phyloP scores from a whole-genome alignment of 2,888 invertebrate genomes.

The Cheiracanthium punctorium region DNA sequence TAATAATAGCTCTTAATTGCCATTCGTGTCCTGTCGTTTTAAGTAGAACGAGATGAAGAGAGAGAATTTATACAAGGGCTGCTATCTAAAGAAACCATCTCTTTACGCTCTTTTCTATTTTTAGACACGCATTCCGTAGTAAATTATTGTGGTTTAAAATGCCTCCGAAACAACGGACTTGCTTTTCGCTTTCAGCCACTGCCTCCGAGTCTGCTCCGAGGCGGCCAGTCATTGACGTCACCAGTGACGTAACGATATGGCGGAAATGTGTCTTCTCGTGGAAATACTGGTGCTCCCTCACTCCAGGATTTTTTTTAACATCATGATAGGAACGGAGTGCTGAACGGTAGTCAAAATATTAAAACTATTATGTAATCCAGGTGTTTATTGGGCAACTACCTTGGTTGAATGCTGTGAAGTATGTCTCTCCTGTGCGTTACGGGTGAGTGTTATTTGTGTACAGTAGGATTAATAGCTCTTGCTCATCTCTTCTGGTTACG shows the following conservation, averaged over 20 bases:
- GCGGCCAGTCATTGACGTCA: constrained; percentile 68
- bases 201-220: constrained; percentile 68
- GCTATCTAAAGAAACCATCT: too few relatives aligned
- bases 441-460: constrained; percentile 72
- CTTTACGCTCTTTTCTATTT: too few relatives aligned
- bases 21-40: too few relatives aligned
- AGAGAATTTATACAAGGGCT: too few relatives aligned
- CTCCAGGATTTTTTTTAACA: constrained; percentile 54
- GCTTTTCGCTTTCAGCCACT: constrained; percentile 8
- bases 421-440: constrained; percentile 72
- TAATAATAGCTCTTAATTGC: too few relatives aligned
- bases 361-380: constrained; percentile 63
- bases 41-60: too few relatives aligned
- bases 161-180: neutral
- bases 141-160: neutral
- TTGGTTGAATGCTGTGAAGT: constrained; percentile 41
- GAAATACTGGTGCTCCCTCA: constrained; percentile 59
- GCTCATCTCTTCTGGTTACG: constrained; percentile 24
- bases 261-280: constrained; percentile 67
- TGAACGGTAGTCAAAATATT: constrained; percentile 39
- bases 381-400: constrained; percentile 62
- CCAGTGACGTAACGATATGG: constrained; percentile 68
- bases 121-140: too few relatives aligned
- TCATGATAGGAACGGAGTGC: constrained; percentile 47
- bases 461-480: constrained; percentile 24